Base-by-base conservation (phyloP, 2,113 vertebrate species). In the Machaerirhynchus nigripectus region DNA sequence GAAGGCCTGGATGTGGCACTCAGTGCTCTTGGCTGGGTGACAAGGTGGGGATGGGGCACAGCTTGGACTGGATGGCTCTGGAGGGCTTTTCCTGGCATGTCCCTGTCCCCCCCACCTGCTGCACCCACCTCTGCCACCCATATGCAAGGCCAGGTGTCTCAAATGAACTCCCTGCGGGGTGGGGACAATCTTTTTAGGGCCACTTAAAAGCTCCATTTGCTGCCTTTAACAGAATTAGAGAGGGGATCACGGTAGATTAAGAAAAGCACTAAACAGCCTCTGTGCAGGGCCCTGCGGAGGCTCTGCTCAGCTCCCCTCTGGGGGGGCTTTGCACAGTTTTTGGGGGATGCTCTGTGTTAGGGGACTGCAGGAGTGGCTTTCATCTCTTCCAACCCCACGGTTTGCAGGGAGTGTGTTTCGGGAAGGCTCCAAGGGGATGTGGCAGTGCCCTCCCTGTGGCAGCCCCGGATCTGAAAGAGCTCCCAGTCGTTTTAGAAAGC, bases 141-240 rank as follows among this genome's bases (percentile, higher is more conserved):
- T n/a, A 4, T 49, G 37, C 53, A 17, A 27, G 42, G 73, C 79
- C 93, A 93, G 87, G 44, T 92, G 89, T 95, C 79, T 5, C 59
- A 31, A 52, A 57, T 16, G 47, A 49, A 2, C 74, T 69, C 55
- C 22, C 2, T 2, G 13, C 28, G 39, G 55, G 27, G 19, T 7
- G 33, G 24, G 15, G 40, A 19, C 60, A 86, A 88, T 95, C 85
- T 87, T 94, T 95, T 90, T 76, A 90, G 82, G 90, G 52, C 74
- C 81, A 85, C 63, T 93, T 93, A 96, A 83, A 91, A 61, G 37
- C 75, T 88, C 31, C 80, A 61, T 78, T 86, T 96, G 90, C 52
- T 80, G 40, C 69, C 49, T 95, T 59, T 57, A 73, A 47, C 30
- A 80, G 81, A 93, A 89, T 87, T 78, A 89, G 27, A 63, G 30